These are phyloP conservation scores for Acyrthosiphon pisum DNA, from an alignment of 1,140 invertebrate genomes.

Conservation along the genomic window DNA sequence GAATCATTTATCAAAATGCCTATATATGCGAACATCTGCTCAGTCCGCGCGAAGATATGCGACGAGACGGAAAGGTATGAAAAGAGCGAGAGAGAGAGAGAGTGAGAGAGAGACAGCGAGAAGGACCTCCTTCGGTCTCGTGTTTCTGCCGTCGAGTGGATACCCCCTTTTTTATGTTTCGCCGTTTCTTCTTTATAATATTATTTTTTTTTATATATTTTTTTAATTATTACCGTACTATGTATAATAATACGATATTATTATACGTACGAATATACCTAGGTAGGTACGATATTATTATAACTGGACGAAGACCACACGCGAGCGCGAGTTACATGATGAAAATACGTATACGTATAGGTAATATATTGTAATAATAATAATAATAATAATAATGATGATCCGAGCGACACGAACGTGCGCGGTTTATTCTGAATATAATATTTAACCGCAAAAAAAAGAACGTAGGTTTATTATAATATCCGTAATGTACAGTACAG, in stretches of 20 bases:
- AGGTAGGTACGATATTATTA: neutral
- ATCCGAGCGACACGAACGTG: neutral
- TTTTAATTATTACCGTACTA: slow-evolving; percentile 12
- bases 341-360: neutral
- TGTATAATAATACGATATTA: neutral
- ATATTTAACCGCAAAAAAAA: neutral
- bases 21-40: slow-evolving; percentile 27
- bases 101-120: neutral
- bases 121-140: neutral
- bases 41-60: neutral
- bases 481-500: neutral
- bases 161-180: slow-evolving; percentile 1
- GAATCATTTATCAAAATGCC: slow-evolving; percentile 48
- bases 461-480: neutral
- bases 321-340: neutral
- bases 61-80: neutral
- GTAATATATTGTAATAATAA: neutral
- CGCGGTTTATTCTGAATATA: neutral
- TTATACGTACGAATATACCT: neutral
- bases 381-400: slow-evolving; percentile 9
- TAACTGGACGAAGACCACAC: slow-evolving; percentile 41
- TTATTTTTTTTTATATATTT: neutral
- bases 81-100: neutral
- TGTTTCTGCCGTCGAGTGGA: neutral
- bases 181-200: neutral